Conservation (phyloP, 2,797 vertebrate genomes). For the Spondyliosoma cantharus region DNA sequence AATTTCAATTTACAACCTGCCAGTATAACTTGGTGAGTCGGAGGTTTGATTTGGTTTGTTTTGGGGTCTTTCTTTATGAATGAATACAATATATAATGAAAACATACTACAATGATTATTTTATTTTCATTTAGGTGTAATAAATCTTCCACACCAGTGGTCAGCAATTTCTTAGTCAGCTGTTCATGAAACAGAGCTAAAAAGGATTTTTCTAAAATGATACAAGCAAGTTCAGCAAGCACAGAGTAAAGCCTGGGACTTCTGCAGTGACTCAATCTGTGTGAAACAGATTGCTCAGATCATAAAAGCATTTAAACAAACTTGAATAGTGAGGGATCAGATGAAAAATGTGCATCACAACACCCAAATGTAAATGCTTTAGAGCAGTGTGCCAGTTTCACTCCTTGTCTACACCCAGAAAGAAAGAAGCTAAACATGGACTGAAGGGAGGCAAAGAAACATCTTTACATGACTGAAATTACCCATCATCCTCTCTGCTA, state of each 20-base stretch:
- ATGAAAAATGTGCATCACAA: slow-evolving; percentile 21
- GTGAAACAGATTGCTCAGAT: background rate
- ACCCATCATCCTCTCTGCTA: slow-evolving; percentile 59
- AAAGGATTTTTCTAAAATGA: background rate
- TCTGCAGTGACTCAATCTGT: slow-evolving; percentile 52
- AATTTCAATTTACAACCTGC: background rate
- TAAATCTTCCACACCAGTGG: background rate
- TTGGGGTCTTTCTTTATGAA: background rate
- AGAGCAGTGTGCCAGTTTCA: slow-evolving; percentile 52
- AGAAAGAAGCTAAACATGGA: slow-evolving; percentile 61
- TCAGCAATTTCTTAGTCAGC: background rate
- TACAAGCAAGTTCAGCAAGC: slow-evolving; percentile 13
- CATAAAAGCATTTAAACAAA: slow-evolving; percentile 6
- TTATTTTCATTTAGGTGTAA: background rate
- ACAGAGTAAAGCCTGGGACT: slow-evolving; percentile 22
- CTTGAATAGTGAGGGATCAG: background rate
- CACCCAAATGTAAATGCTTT: slow-evolving; percentile 71
- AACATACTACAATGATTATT: background rate
- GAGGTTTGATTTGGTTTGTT: slow-evolving; percentile 8
- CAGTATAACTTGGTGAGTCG: background rate
- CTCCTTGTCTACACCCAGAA: slow-evolving; percentile 50
- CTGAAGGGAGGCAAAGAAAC: slow-evolving; percentile 69
- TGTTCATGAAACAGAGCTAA: background rate
- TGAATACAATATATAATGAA: too few species aligned
- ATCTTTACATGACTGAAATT: slow-evolving; percentile 65